Evolutionary conservation across 2,797 vertebrate genomes (phyloP), one percentile per base, ranked within the genome.

Genomic region (Knipowitschia caucasica): DNA sequence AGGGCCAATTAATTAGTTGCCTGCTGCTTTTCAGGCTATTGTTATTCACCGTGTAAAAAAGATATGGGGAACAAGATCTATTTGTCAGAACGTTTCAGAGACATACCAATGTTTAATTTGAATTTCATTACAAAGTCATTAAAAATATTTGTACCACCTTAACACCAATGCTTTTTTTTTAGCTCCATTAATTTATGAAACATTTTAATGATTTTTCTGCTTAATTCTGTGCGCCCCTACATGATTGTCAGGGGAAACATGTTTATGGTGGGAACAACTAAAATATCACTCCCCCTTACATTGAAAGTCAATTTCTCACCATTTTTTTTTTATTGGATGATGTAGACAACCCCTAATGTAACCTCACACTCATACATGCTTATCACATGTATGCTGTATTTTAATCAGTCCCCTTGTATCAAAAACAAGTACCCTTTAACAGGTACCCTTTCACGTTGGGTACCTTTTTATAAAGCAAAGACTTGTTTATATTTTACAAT

Each of bases 321-420:
- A 85, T 88, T 87, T 88, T 83, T 84, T 88, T 21, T 21, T 43
- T 64, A 35, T 50, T 61, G 24, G 44, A 74, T 56, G 31, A 50
- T 68, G 58, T 73, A 65, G 51, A 78, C 64, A 44, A 71, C 71
- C 57, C 73, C 31, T 4, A 26, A 14, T 10, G 3, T 65, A 70
- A 73, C 63, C 61, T 66, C 6, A 1, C 40, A 71, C 30, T 72
- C 12, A 20, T 59, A n/a, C 60, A 31, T 47, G 50, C 63, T n/a
- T n/a, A n/a, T n/a, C n/a, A n/a, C n/a, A n/a, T n/a, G n/a, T n/a
- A n/a, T n/a, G n/a, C n/a, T n/a, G n/a, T n/a, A n/a, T n/a, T n/a
- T 29, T 8, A 29, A 38, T 21, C 38, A 23, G 38, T n/a, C n/a
- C n/a, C n/a, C 7, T 17, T 7, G 7, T 36, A 9, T 36, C 5